Percentiles rank a stretch among this genome's conserved stretches.
Conservation (phyloP, 2,113 vertebrate genomes). For the Menidia beryllina region DNA sequence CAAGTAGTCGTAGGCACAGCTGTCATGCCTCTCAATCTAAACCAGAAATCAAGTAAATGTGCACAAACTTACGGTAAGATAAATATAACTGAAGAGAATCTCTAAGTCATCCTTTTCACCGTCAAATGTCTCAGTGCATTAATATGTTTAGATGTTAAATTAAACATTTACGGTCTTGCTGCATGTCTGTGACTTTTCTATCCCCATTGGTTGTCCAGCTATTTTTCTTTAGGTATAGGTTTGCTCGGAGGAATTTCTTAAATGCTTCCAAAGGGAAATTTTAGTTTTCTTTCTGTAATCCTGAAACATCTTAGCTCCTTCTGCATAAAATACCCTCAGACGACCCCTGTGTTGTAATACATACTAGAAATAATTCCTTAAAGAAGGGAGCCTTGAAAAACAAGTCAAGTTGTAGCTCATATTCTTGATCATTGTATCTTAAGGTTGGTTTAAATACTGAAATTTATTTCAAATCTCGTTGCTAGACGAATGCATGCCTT, state of each 20-base stretch:
- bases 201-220: background rate
- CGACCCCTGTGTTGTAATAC: background rate
- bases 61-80: conserved; percentile 3
- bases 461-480: background rate
- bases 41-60: conserved; percentile 6
- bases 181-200: background rate
- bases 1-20: conserved; percentile 95
- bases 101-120: background rate
- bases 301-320: too few species aligned
- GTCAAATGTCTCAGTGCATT: background rate
- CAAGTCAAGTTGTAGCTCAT: background rate
- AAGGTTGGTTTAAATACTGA: background rate
- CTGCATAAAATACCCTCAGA: background rate
- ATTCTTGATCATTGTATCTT: background rate
- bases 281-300: too few species aligned
- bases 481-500: too few species aligned
- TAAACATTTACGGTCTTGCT: background rate
- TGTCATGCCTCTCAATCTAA: conserved; percentile 97
- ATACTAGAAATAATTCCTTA: background rate
- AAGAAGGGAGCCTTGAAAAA: background rate
- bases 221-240: background rate
- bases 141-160: background rate
- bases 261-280: background rate
- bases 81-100: background rate
- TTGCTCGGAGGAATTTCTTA: background rate